A percentile compares a stretch with the other conserved stretches of the same genome.
These are phyloP conservation scores for Diplogasteroides magnus DNA, from an alignment of 1,140 invertebrate genomes.

Conservation along the genomic window DNA sequence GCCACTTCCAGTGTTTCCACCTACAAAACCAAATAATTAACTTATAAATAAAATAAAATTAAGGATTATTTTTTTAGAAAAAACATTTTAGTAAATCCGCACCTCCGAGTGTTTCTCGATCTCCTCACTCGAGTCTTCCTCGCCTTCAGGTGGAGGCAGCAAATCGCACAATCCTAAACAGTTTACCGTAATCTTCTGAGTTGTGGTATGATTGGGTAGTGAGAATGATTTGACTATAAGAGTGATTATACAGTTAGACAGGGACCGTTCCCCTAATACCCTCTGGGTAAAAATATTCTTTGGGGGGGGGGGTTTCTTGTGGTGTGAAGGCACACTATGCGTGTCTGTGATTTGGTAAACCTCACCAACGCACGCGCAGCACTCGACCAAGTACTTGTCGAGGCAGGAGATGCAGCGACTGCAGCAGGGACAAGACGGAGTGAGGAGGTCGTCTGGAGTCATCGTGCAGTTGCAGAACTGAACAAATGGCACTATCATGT, in stretches of 20 bases:
- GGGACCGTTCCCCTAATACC: not conserved
- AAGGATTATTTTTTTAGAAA: not conserved
- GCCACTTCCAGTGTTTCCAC: not conserved
- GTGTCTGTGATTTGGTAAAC: not conserved
- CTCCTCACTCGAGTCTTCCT: too few relatives aligned
- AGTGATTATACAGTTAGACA: not conserved
- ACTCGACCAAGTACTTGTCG: conserved; percentile 2
- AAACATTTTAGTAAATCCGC: too few relatives aligned
- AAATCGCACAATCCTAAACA: too few relatives aligned
- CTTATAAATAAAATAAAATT: not conserved
- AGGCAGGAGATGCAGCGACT: not conserved
- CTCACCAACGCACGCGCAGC: conserved; percentile 17
- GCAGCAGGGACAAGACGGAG: conserved; percentile 2
- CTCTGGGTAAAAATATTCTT: too few relatives aligned
- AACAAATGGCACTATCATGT: too few relatives aligned
- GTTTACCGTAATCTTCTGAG: not conserved
- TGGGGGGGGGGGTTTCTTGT: too few relatives aligned
- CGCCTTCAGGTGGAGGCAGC: too few relatives aligned
- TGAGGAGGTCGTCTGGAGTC: conserved; percentile 2
- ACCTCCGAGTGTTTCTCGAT: too few relatives aligned
- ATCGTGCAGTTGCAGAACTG: conserved; percentile 10
- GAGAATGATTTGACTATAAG: not conserved
- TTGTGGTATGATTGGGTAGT: not conserved
- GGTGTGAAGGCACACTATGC: not conserved
- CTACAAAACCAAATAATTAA: not conserved